Conservation (phyloP, 2,797 vertebrate genomes). For the Alectoris magna region DNA sequence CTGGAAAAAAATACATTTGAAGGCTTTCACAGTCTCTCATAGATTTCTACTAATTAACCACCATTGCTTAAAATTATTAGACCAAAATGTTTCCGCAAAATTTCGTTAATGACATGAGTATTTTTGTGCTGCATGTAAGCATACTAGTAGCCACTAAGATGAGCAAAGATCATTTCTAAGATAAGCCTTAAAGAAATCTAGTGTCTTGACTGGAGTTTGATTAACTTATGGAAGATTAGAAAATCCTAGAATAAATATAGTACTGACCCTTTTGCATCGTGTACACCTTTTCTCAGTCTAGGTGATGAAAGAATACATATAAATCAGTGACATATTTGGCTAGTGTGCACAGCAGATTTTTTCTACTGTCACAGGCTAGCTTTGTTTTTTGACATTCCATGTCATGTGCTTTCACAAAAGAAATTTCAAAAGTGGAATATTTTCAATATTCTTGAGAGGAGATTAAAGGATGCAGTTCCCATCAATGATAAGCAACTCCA, state of each 20-base stretch:
- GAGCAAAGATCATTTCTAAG: background rate
- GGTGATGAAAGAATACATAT: background rate
- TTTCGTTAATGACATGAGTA: background rate
- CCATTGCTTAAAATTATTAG: background rate
- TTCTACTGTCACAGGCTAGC: background rate
- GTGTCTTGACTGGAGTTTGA: background rate
- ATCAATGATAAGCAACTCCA: background rate
- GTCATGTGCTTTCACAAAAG: background rate
- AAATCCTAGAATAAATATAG: conserved; percentile 41
- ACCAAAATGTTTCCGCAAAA: background rate
- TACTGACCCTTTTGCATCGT: background rate
- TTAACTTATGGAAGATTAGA: background rate
- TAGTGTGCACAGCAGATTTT: background rate
- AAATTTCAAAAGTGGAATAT: background rate
- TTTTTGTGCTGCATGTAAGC: background rate
- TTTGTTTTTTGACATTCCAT: background rate
- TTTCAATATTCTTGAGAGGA: background rate
- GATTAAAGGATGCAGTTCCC: background rate
- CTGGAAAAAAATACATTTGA: conserved; percentile 2
- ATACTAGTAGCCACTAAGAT: background rate
- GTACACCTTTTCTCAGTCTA: background rate
- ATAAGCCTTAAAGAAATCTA: background rate
- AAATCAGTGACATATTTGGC: background rate
- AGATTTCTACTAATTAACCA: background rate
- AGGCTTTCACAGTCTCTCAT: background rate